Conservation (phyloP, 2,888 invertebrate genomes). For the Cerastis rubricosa region DNA sequence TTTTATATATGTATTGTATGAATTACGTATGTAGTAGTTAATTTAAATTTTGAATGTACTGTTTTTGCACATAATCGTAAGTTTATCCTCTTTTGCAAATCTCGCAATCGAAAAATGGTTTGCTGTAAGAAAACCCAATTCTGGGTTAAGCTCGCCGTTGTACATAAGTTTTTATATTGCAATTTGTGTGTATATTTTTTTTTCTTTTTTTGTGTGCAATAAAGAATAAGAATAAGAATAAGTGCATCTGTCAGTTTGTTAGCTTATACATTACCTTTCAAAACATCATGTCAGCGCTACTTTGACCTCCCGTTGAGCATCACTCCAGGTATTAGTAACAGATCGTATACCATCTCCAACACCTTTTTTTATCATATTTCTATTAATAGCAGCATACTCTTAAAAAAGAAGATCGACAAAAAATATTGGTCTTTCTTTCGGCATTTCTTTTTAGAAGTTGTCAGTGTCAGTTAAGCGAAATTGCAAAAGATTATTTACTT, state of each 20-base stretch:
- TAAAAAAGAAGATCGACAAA: slow-evolving; percentile 21
- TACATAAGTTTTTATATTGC: too few species aligned
- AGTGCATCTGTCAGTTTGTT: slow-evolving; percentile 31
- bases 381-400: slow-evolving; percentile 11
- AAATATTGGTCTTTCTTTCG: slow-evolving; percentile 40
- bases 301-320: slow-evolving; percentile 56
- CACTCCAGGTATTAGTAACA: slow-evolving; percentile 49
- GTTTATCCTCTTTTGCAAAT: too few species aligned
- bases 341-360: slow-evolving; percentile 40
- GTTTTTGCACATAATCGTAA: too few species aligned
- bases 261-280: slow-evolving; percentile 49
- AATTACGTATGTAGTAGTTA: too few species aligned
- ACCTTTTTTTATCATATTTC: slow-evolving; percentile 50
- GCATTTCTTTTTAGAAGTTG: slow-evolving; percentile 8
- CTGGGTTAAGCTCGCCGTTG: too few species aligned
- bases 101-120: too few species aligned
- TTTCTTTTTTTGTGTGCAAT: too few species aligned
- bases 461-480: slow-evolving; percentile 17
- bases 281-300: slow-evolving; percentile 49
- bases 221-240: too few species aligned
- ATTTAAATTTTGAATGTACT: too few species aligned
- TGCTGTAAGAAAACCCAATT: too few species aligned
- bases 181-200: too few species aligned
- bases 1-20: too few species aligned
- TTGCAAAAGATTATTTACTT: not conserved